Conservation (phyloP, 2,797 vertebrate species). For the Triplophysa bombifrons region DNA sequence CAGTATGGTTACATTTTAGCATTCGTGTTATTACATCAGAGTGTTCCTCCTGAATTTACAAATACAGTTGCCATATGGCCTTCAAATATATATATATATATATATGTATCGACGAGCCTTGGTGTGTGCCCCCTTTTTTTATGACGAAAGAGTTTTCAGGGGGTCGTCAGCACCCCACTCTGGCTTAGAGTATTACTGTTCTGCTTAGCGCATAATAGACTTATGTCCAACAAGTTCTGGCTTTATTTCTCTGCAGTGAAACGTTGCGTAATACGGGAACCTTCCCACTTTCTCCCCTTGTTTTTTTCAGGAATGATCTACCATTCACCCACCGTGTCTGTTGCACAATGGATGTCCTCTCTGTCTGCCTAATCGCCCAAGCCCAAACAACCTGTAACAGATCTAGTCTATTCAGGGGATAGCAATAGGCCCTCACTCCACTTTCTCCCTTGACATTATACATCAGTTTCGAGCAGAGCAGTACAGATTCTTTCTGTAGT, state of each 20-base stretch:
- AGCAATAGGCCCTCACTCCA: conserved; percentile 80
- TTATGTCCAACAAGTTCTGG: not conserved
- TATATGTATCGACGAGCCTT: not conserved
- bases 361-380: conserved; percentile 70
- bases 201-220: not conserved
- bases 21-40: no score
- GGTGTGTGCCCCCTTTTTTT: not conserved
- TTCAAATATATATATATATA: not conserved
- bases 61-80: not conserved
- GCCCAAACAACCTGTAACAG: conserved; percentile 75
- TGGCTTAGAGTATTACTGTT: not conserved
- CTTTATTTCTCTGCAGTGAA: not conserved
- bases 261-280: conserved; percentile 45
- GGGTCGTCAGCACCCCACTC: not conserved
- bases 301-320: conserved; percentile 78
- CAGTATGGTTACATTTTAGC: no score
- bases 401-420: conserved; percentile 78
- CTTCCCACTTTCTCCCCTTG: conserved; percentile 26
- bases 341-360: conserved; percentile 82
- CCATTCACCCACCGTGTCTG: conserved; percentile 71
- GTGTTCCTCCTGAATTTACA: not conserved
- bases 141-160: not conserved
- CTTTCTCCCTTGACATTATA: conserved; percentile 67
- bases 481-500: conserved; percentile 52
- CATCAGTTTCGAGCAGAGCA: conserved; percentile 67